phyloP scores from a whole-genome alignment of 2,113 vertebrate species.

The Furnarius figulus region DNA sequence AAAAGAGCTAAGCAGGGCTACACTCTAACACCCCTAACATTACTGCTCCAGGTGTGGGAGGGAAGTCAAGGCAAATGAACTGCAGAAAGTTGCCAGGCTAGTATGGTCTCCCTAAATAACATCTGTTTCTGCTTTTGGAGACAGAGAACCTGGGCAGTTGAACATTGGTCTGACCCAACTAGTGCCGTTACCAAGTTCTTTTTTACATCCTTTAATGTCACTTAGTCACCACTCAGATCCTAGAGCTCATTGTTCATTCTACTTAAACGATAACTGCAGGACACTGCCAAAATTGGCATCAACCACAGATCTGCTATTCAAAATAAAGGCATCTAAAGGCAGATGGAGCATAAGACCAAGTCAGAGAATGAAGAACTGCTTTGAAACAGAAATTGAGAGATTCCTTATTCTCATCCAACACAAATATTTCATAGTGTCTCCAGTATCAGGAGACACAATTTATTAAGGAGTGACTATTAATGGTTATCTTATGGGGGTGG shows the following conservation, averaged over 20 bases:
- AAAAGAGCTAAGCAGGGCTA: not conserved
- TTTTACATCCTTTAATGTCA: not conserved
- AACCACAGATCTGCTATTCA: not conserved
- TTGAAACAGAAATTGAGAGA: not conserved
- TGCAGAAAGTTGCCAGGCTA: not conserved
- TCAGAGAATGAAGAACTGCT: not conserved
- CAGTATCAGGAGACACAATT: not conserved
- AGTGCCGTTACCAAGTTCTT: not conserved
- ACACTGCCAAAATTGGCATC: not conserved
- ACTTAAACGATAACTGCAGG: not conserved
- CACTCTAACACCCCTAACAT: not conserved
- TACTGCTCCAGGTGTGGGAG: not conserved
- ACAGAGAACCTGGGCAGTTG: not conserved
- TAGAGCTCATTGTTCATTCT: not conserved
- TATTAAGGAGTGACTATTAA: not conserved
- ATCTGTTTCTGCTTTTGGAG: not conserved
- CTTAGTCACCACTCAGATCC: not conserved
- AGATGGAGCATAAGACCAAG: not conserved
- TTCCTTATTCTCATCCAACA: not conserved
- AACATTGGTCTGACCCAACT: not conserved
- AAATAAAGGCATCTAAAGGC: not conserved
- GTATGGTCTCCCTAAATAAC: not conserved
- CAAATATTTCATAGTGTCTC: not conserved
- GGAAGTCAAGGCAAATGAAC: not conserved
- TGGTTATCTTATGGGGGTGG: not conserved